Percentiles rank a stretch among this genome's conserved stretches.
Evolutionary conservation across 2,888 invertebrate species (phyloP).

Genomic region (Apantesis nais): DNA sequence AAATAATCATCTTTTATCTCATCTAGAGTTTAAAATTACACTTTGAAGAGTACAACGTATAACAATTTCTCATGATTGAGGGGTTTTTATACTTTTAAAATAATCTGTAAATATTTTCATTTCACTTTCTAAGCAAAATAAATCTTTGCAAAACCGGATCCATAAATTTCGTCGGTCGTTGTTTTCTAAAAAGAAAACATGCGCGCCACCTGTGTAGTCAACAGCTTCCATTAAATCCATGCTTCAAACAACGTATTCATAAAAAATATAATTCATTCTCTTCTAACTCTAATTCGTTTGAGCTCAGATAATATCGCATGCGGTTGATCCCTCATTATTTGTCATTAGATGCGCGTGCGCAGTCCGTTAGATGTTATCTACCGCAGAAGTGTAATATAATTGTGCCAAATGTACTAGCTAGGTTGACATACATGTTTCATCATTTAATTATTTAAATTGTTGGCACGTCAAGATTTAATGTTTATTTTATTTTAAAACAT

Average conservation of each 20-base stretch:
- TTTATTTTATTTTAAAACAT: background rate
- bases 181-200: background rate
- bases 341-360: constrained; percentile 42
- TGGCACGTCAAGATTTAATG: background rate
- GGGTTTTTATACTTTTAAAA: no score
- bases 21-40: no score
- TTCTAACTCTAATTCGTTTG: constrained; percentile 16
- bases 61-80: no score
- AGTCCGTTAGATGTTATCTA: constrained; percentile 40
- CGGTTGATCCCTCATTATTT: constrained; percentile 43
- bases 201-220: background rate
- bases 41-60: no score
- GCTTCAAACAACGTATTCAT: constrained; percentile 1
- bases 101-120: background rate
- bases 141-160: background rate
- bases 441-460: constrained; percentile 6
- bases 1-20: no score
- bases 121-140: background rate
- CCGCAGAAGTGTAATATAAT: constrained; percentile 2
- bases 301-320: constrained; percentile 21
- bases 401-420: constrained; percentile 12
- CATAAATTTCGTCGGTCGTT: background rate
- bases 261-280: constrained; percentile 7
- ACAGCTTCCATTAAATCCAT: background rate
- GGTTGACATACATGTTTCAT: constrained; percentile 27